These are phyloP conservation scores for Leptura quadrifasciata DNA, from an alignment of 2,888 invertebrate genomes.

Conservation along the genomic window DNA sequence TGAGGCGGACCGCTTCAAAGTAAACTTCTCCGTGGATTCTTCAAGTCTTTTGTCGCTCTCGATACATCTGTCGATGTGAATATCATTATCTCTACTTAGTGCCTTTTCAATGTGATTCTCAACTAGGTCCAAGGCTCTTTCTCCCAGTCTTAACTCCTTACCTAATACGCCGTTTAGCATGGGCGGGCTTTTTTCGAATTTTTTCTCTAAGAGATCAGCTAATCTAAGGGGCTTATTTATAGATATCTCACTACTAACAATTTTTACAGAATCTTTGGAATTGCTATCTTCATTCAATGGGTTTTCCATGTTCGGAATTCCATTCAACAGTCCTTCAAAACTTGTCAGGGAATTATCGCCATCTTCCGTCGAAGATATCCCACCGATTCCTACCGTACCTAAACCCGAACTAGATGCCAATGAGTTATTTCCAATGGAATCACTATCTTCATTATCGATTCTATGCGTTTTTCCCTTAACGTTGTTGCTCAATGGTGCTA, in stretches of 20 bases:
- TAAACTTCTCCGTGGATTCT: constrained; percentile 23
- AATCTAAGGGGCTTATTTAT: constrained; percentile 84
- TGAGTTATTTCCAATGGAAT: constrained; percentile 76
- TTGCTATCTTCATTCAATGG: constrained; percentile 75
- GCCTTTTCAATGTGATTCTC: constrained; percentile 78
- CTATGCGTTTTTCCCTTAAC: constrained; percentile 59
- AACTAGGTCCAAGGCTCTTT: constrained; percentile 77
- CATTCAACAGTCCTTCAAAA: constrained; percentile 80
- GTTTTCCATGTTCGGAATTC: constrained; percentile 76
- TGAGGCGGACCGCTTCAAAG: constrained; percentile 38
- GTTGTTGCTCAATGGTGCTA: constrained; percentile 72
- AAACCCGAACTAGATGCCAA: constrained; percentile 77
- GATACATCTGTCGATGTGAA: background rate
- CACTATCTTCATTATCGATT: constrained; percentile 73
- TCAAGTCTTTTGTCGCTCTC: constrained; percentile 20
- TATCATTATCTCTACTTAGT: constrained; percentile 66
- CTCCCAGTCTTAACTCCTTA: constrained; percentile 77
- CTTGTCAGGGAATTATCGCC: constrained; percentile 79
- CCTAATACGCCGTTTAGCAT: constrained; percentile 76
- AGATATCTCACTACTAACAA: constrained; percentile 62
- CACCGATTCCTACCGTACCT: constrained; percentile 73
- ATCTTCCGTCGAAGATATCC: constrained; percentile 74
- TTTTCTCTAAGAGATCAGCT: constrained; percentile 89
- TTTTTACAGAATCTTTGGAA: constrained; percentile 73
- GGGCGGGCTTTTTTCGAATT: constrained; percentile 79